A percentile compares a stretch with the other conserved stretches of the same genome.
Evolutionary conservation across 1,140 invertebrate species (phyloP).

Genomic region (Drosophila pseudoananassae): DNA sequence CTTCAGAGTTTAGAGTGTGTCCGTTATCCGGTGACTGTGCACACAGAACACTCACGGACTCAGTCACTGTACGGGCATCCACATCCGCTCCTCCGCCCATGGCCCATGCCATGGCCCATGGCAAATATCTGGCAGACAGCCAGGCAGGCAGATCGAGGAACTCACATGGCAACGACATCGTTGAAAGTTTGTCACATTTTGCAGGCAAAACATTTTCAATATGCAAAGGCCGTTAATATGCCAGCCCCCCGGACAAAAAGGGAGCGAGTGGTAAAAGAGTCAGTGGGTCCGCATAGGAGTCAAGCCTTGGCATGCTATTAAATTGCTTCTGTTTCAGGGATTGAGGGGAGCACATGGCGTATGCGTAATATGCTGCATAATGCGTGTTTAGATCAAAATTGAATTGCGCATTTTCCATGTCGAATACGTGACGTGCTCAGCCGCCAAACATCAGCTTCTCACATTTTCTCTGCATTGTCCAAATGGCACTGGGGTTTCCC

Average conservation of each 20-base stretch:
- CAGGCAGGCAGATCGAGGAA: slow-evolving; percentile 34
- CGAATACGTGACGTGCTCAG: slow-evolving; percentile 72
- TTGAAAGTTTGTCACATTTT: slow-evolving; percentile 80
- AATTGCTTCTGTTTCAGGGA: slow-evolving; percentile 55
- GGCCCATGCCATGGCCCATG: slow-evolving; percentile 16
- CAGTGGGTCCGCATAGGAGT: slow-evolving; percentile 18
- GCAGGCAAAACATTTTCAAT: slow-evolving; percentile 77
- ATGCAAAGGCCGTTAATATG: slow-evolving; percentile 78
- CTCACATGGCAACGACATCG: slow-evolving; percentile 51
- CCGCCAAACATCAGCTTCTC: slow-evolving; percentile 18
- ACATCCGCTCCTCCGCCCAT: slow-evolving; percentile 11
- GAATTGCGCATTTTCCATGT: slow-evolving; percentile 78
- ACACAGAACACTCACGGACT: slow-evolving; percentile 21
- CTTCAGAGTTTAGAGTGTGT: slow-evolving; percentile 20
- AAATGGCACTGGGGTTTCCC: slow-evolving; percentile 34
- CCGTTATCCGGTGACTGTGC: slow-evolving; percentile 32
- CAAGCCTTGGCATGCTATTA: slow-evolving; percentile 35
- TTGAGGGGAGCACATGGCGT: slow-evolving; percentile 44
- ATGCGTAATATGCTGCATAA: slow-evolving; percentile 81
- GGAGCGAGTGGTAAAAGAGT: neutral
- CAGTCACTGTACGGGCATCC: slow-evolving; percentile 13
- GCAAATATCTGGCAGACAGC: slow-evolving; percentile 39
- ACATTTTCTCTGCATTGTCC: slow-evolving; percentile 60
- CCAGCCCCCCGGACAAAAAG: slow-evolving; percentile 18
- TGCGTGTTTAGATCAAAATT: slow-evolving; percentile 80